Evolutionary conservation across 2,797 vertebrate genomes (phyloP).

Genomic region (Xenopus petersii): DNA sequence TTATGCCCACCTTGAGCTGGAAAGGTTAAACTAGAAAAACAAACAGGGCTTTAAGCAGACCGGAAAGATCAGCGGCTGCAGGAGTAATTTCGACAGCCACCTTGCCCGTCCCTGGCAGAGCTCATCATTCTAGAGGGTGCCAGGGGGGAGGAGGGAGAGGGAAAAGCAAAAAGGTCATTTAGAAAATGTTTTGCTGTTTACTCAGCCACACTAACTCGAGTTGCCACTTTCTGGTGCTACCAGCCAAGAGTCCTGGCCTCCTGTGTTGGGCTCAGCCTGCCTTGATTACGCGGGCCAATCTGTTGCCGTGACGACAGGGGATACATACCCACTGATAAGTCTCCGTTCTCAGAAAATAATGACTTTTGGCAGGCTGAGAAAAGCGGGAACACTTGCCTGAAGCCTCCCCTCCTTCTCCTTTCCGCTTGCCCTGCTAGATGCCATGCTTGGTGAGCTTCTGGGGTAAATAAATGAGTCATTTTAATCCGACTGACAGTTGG

Average conservation of each 20-base stretch:
- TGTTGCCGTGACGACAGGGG: constrained; percentile 92
- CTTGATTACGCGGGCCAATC: constrained; percentile 94
- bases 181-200: constrained; percentile 71
- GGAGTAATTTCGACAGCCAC: constrained; percentile 21
- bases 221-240: constrained; percentile 89
- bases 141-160: constrained; percentile 41
- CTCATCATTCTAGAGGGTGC: constrained; percentile 32
- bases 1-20: too few relatives aligned
- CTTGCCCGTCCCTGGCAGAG: constrained; percentile 26
- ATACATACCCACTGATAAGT: constrained; percentile 91
- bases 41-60: not conserved
- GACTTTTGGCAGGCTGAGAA: constrained; percentile 92
- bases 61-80: constrained; percentile 14
- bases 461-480: constrained; percentile 99
- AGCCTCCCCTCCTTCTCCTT: constrained; percentile 48
- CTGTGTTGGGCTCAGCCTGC: constrained; percentile 83
- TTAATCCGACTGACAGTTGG: constrained; percentile 99
- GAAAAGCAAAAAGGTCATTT: constrained; percentile 61
- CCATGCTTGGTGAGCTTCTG: constrained; percentile 96
- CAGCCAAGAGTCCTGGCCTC: constrained; percentile 86
- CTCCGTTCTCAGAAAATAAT: constrained; percentile 94
- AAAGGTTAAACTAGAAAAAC: not conserved
- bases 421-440: constrained; percentile 76
- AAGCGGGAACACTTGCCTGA: constrained; percentile 61
- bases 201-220: constrained; percentile 74